phyloP scores from a whole-genome alignment of 2,888 invertebrate species.

The Oeneis ivallda region DNA sequence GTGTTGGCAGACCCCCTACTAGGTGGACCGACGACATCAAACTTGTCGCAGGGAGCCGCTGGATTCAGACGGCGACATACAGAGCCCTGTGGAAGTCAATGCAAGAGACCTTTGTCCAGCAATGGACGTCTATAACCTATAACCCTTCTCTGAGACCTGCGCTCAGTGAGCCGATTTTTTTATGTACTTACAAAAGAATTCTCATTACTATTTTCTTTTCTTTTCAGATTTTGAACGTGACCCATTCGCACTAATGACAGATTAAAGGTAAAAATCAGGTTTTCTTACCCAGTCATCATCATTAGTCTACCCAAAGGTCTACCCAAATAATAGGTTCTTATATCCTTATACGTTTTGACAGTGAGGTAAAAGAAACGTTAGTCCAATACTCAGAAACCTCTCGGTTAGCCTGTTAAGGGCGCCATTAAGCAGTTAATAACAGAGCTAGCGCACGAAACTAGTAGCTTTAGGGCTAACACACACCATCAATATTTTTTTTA shows the following conservation, averaged over 20 bases:
- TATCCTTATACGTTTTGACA: not conserved
- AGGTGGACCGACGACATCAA: too few relatives aligned
- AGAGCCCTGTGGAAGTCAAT: too few relatives aligned
- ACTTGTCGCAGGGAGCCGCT: too few relatives aligned
- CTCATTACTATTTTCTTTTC: not conserved
- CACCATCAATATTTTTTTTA: not conserved
- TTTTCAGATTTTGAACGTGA: conserved; percentile 29
- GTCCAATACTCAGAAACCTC: conserved; percentile 31
- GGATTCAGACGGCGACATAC: too few relatives aligned
- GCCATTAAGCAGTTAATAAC: conserved; percentile 33
- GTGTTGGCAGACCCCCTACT: too few relatives aligned
- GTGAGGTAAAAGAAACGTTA: conserved; percentile 33
- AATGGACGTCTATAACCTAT: too few relatives aligned
- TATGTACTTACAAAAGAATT: not conserved
- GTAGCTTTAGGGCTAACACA: conserved; percentile 13
- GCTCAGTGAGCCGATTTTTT: too few relatives aligned
- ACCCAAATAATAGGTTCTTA: too few relatives aligned
- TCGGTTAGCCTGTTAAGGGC: conserved; percentile 30
- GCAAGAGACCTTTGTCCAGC: too few relatives aligned
- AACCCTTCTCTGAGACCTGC: too few relatives aligned
- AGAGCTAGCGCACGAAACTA: conserved; percentile 35
- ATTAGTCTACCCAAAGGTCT: too few relatives aligned
- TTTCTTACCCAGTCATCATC: not conserved
- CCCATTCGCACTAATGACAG: conserved; percentile 22
- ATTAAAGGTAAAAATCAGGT: conserved; percentile 26